A percentile compares a stretch with the other conserved stretches of the same genome.
These are phyloP conservation scores for Acanthochromis polyacanthus DNA, from an alignment of 2,113 vertebrate genomes.

Conservation along the genomic window DNA sequence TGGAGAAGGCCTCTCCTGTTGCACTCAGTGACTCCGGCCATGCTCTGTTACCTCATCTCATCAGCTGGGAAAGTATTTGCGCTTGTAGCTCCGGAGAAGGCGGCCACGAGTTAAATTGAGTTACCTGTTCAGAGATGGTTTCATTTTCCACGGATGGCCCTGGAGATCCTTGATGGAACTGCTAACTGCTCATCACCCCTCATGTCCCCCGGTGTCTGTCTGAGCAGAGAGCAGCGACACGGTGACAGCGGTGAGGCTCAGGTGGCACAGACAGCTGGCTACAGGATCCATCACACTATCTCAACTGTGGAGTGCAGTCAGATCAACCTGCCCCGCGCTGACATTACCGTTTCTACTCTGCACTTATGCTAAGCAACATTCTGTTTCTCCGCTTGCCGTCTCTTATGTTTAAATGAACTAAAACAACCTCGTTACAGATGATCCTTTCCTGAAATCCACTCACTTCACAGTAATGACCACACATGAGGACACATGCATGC, in stretches of 20 bases:
- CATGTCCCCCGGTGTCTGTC: conserved; percentile 71
- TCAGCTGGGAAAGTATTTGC: conserved; percentile 82
- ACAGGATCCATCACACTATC: conserved; percentile 57
- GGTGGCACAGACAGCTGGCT: conserved; percentile 58
- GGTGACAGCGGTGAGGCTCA: conserved; percentile 41
- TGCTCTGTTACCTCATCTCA: conserved; percentile 82
- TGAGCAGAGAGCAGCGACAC: conserved; percentile 47
- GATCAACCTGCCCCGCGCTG: conserved; percentile 28
- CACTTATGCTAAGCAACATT: background rate
- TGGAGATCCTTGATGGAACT: conserved; percentile 79
- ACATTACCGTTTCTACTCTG: conserved; percentile 16
- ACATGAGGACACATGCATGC: conserved; percentile 13
- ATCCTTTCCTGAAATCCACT: conserved; percentile 1
- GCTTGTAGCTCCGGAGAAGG: conserved; percentile 76
- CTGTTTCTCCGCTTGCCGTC: background rate
- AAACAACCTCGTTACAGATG: background rate
- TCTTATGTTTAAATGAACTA: conserved; percentile 23
- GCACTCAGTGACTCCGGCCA: conserved; percentile 71
- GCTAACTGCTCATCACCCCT: conserved; percentile 79
- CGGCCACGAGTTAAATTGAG: conserved; percentile 81
- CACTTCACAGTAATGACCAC: conserved; percentile 4
- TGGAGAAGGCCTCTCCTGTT: conserved; percentile 71
- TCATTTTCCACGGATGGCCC: conserved; percentile 80
- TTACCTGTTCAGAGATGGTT: conserved; percentile 83
- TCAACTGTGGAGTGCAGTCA: conserved; percentile 35